A percentile compares a stretch with the other conserved stretches of the same genome.
phyloP scores from a whole-genome alignment of 2,113 vertebrate genomes.

The Anoplopoma fimbria region DNA sequence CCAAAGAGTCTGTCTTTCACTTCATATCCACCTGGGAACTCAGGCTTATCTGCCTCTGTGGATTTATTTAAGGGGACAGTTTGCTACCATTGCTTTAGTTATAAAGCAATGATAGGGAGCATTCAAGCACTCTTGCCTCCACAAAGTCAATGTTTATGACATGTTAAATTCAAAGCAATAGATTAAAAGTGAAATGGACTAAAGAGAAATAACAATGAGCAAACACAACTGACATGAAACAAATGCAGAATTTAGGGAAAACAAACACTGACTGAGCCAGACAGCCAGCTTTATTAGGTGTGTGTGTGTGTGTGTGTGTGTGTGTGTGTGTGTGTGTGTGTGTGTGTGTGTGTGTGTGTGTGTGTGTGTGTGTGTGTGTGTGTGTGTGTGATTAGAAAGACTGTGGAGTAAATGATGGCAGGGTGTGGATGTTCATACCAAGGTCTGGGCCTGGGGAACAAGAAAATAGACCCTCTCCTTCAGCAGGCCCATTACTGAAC shows the following conservation, averaged over 20 bases:
- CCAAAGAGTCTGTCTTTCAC: slow-evolving; percentile 20
- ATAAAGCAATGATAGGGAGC: background rate
- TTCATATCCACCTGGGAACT: background rate
- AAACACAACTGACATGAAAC: background rate
- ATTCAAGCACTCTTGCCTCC: background rate
- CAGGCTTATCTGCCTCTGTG: background rate
- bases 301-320: too few species aligned
- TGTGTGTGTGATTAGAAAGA: slow-evolving; percentile 25
- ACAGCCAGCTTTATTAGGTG: background rate
- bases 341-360: slow-evolving; percentile 1
- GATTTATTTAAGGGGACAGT: background rate
- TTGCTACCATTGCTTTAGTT: background rate
- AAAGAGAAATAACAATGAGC: background rate
- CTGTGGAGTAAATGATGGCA: slow-evolving; percentile 40
- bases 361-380: slow-evolving; percentile 2
- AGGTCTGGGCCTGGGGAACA: slow-evolving; percentile 29
- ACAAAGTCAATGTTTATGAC: background rate
- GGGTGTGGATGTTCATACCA: slow-evolving; percentile 31
- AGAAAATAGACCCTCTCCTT: slow-evolving; percentile 54
- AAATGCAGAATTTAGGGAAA: background rate
- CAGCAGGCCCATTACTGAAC: slow-evolving; percentile 51
- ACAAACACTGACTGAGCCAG: background rate
- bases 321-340: background rate
- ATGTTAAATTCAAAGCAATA: background rate
- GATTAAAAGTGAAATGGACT: background rate